These are phyloP conservation scores for Halcyon malimbica DNA, from an alignment of 2,113 vertebrate genomes.

Conservation along the genomic window DNA sequence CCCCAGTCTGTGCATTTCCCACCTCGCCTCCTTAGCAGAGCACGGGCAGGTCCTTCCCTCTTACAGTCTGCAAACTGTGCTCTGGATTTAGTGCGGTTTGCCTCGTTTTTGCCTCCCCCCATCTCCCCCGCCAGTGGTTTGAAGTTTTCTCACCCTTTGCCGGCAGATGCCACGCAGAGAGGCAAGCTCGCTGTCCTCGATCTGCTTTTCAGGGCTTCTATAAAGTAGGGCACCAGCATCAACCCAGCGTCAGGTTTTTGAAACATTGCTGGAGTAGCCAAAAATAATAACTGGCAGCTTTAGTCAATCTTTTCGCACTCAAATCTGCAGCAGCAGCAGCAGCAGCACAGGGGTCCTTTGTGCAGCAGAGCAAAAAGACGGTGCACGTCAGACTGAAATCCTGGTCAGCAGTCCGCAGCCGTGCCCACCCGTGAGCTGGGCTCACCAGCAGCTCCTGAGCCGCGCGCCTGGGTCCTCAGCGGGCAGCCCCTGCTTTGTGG, in stretches of 20 bases:
- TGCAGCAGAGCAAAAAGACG: neutral
- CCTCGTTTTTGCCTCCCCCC: neutral
- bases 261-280: conserved; percentile 62
- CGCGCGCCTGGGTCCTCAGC: accelerated
- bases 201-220: conserved; percentile 65
- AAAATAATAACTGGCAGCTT: conserved; percentile 47
- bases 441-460: neutral
- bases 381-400: neutral
- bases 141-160: conserved; percentile 64
- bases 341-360: conserved; percentile 27
- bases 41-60: neutral
- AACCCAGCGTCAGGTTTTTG: conserved; percentile 50
- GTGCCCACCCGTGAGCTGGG: accelerated
- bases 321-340: neutral
- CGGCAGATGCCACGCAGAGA: conserved; percentile 45
- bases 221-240: conserved; percentile 64
- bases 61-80: neutral
- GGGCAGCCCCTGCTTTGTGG: neutral
- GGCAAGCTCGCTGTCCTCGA: conserved; percentile 58
- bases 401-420: neutral
- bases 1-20: neutral
- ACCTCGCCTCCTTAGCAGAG: neutral
- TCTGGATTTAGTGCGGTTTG: neutral
- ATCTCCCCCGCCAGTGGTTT: neutral
- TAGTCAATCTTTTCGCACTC: neutral